Evolutionary conservation across 1,140 invertebrate genomes (phyloP).

Genomic region (Ganaspis sp.): DNA sequence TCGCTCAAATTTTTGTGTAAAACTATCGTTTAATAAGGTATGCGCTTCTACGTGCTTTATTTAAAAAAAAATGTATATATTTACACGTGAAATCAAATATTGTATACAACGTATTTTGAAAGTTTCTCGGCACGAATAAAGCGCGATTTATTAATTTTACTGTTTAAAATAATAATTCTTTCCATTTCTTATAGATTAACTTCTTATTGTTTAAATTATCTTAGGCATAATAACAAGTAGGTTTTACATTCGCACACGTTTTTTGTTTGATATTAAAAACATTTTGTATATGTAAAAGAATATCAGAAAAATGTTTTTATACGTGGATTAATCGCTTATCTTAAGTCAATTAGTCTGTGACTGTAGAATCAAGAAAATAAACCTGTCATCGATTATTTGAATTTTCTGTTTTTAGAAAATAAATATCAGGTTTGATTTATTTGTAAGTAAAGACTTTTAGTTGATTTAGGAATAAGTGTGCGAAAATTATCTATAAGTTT

Average conservation of each 20-base stretch:
- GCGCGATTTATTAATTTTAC: slow-evolving; percentile 51
- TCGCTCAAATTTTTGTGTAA: slow-evolving; percentile 72
- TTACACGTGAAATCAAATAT: slow-evolving; percentile 75
- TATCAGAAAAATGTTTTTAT: slow-evolving; percentile 5
- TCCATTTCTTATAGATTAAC: slow-evolving; percentile 32
- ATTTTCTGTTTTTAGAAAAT: background rate
- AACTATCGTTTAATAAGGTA: slow-evolving; percentile 64
- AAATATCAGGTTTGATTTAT: background rate
- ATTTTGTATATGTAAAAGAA: slow-evolving; percentile 11
- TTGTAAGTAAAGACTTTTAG: background rate
- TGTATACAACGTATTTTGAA: slow-evolving; percentile 76
- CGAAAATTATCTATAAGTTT: background rate
- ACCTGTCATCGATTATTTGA: slow-evolving; percentile 9
- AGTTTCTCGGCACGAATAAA: slow-evolving; percentile 71
- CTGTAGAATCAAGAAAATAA: background rate
- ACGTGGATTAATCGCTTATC: background rate
- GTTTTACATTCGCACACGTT: slow-evolving; percentile 26
- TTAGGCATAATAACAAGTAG: slow-evolving; percentile 37
- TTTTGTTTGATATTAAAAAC: slow-evolving; percentile 36
- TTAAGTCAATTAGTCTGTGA: background rate
- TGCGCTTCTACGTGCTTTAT: slow-evolving; percentile 46
- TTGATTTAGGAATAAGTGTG: background rate
- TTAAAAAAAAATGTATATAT: slow-evolving; percentile 70
- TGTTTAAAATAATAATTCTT: slow-evolving; percentile 41
- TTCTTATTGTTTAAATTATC: slow-evolving; percentile 35